Percentiles rank a stretch among this genome's conserved stretches.
Conservation (phyloP, 1,140 invertebrate species). For the Pseudomyrmex gracilis region DNA sequence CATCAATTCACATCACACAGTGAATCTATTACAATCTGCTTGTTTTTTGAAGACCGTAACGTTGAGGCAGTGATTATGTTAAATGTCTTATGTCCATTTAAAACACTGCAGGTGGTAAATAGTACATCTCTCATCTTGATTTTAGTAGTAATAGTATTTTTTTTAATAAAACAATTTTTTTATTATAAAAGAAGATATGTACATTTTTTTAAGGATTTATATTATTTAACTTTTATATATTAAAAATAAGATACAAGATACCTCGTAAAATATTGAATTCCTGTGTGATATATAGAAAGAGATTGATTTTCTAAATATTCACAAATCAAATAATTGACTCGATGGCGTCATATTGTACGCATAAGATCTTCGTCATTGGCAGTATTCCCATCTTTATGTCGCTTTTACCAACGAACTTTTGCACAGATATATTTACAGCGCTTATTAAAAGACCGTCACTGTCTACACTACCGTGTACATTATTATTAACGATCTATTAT, state of each 20-base stretch:
- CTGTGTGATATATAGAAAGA: not conserved
- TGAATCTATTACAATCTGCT: constrained; percentile 57
- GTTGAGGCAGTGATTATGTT: constrained; percentile 37
- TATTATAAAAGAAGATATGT: no score
- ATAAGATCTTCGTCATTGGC: constrained; percentile 66
- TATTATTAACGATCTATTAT: constrained; percentile 62
- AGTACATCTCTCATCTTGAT: not conserved
- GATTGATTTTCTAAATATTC: not conserved
- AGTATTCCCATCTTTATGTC: constrained; percentile 63
- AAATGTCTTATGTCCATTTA: constrained; percentile 13
- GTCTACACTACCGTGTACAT: constrained; percentile 55
- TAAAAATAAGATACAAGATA: not conserved
- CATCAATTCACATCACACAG: constrained; percentile 10
- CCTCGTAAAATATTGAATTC: not conserved
- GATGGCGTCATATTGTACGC: constrained; percentile 56
- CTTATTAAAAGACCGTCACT: constrained; percentile 52
- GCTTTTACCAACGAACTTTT: constrained; percentile 61
- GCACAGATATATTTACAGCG: constrained; percentile 53
- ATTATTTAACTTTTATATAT: not conserved
- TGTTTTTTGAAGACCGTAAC: constrained; percentile 6
- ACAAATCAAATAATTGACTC: constrained; percentile 24
- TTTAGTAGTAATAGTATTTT: not conserved
- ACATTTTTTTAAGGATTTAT: not conserved
- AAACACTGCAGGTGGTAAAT: not conserved
- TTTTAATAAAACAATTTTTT: no score